Conservation (phyloP, 2,888 invertebrate genomes). For the Pterostichus niger region DNA sequence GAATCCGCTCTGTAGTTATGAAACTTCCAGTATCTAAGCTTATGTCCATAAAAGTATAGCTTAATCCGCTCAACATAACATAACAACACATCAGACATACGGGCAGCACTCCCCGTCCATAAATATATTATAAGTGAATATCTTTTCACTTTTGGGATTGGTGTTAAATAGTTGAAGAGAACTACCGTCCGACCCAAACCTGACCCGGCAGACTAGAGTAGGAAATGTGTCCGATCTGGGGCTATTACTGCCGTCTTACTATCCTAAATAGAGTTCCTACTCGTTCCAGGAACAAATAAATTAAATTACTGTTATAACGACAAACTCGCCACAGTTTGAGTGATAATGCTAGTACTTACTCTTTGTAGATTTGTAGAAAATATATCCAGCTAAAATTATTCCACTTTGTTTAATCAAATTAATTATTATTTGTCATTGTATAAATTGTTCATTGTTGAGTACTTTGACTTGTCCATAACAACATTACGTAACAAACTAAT, state of each 20-base stretch:
- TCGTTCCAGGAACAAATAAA: conserved; percentile 25
- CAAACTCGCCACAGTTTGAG: background rate
- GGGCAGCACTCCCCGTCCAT: background rate
- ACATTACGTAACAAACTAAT: conserved; percentile 31
- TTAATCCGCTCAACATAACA: background rate
- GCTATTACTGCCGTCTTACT: conserved; percentile 26
- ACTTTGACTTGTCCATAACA: no score
- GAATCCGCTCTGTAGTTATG: no score
- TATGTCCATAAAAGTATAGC: conserved; percentile 3
- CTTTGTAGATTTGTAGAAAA: background rate
- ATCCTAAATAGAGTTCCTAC: background rate
- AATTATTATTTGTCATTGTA: no score
- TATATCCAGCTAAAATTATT: no score
- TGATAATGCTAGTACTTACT: background rate
- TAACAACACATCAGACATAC: conserved; percentile 2
- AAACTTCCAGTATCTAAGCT: no score
- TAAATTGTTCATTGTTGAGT: no score
- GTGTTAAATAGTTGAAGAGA: conserved; percentile 63
- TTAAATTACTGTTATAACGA: conserved; percentile 44
- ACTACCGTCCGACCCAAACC: background rate
- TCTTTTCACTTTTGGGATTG: conserved; percentile 51
- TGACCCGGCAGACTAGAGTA: background rate
- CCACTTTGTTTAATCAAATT: no score
- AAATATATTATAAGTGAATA: conserved; percentile 6
- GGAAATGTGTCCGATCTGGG: conserved; percentile 54